Conservation (phyloP, 2,888 invertebrate species). For the Lomographa bimaculata region DNA sequence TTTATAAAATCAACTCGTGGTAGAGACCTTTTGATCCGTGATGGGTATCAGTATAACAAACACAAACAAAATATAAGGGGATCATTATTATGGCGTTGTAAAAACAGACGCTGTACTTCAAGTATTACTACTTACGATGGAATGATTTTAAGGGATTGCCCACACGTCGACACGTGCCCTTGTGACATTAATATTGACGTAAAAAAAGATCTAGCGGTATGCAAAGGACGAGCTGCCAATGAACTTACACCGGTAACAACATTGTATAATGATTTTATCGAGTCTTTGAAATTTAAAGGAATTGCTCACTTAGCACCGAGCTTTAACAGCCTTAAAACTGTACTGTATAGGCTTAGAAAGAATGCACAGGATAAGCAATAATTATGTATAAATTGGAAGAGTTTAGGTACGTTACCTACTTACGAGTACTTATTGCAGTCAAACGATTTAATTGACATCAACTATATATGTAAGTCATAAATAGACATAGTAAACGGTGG, state of each 20-base stretch:
- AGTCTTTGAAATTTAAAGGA: slow-evolving; percentile 6
- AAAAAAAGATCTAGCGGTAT: slow-evolving; percentile 1
- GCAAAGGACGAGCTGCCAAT: background rate
- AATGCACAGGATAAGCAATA: too few species aligned
- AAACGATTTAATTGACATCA: too few species aligned
- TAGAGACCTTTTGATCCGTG: background rate
- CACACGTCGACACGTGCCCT: background rate
- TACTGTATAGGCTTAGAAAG: too few species aligned
- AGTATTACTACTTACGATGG: background rate
- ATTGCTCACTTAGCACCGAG: background rate
- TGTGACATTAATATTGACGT: background rate
- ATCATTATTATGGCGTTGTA: background rate
- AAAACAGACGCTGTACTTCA: background rate
- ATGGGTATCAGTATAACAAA: background rate
- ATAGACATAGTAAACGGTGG: too few species aligned
- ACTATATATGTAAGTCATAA: too few species aligned
- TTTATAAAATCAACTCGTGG: background rate
- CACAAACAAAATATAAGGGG: background rate
- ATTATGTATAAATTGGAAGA: too few species aligned
- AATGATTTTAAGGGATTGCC: background rate
- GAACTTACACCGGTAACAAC: slow-evolving; percentile 2
- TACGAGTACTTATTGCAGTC: too few species aligned
- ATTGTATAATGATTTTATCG: slow-evolving; percentile 1
- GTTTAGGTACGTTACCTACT: too few species aligned
- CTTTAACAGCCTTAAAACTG: too few species aligned